Evolutionary conservation across 2,888 invertebrate genomes (phyloP).

Genomic region (Acholoe squamosa): DNA sequence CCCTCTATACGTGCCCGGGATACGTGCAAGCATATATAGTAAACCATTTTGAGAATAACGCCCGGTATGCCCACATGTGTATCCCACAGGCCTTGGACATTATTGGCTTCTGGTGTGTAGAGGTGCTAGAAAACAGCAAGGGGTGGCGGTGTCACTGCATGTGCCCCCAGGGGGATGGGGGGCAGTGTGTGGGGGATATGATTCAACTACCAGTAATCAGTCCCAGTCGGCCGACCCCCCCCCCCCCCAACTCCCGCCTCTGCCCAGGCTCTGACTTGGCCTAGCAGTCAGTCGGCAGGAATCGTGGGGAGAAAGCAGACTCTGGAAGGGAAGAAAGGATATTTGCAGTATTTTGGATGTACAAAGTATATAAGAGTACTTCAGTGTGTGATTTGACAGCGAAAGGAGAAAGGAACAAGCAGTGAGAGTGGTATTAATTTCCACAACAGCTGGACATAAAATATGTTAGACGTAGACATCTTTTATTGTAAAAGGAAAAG

Average conservation of each 20-base stretch:
- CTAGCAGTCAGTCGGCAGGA: not conserved
- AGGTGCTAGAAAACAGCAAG: slow-evolving; percentile 20
- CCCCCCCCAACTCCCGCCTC: not conserved
- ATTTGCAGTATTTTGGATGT: too few species aligned
- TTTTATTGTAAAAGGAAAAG: too few species aligned
- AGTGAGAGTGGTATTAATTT: too few species aligned
- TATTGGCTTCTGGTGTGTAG: not conserved
- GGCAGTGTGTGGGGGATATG: not conserved
- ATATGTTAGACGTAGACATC: too few species aligned
- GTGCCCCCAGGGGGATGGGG: not conserved
- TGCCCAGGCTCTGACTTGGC: not conserved
- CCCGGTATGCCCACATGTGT: not conserved
- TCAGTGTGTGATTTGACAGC: too few species aligned
- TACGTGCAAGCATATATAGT: too few species aligned
- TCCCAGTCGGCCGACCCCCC: slow-evolving; percentile 11
- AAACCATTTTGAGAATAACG: too few species aligned
- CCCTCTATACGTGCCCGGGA: too few species aligned
- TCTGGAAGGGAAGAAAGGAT: too few species aligned
- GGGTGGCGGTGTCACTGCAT: not conserved
- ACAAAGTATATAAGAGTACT: too few species aligned
- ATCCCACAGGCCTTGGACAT: not conserved
- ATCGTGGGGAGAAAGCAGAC: not conserved
- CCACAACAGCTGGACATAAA: too few species aligned
- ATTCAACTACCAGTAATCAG: slow-evolving; percentile 27
- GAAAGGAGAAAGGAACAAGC: too few species aligned